These are phyloP conservation scores for Platichthys stellatus DNA, from an alignment of 2,113 vertebrate species.

Conservation along the genomic window DNA sequence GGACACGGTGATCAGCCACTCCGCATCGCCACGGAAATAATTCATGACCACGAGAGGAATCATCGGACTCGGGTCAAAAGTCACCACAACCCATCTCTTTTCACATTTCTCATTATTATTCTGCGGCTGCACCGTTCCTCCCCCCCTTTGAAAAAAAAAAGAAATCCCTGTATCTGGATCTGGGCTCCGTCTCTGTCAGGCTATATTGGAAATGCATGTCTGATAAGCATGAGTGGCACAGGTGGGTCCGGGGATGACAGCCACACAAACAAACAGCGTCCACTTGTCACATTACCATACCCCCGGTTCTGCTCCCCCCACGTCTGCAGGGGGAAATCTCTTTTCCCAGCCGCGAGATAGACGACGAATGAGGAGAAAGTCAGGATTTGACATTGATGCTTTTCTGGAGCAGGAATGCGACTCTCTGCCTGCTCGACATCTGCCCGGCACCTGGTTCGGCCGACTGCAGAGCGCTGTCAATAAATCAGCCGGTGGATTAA, in stretches of 20 bases:
- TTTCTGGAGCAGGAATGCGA: constrained; percentile 47
- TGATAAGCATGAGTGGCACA: constrained; percentile 67
- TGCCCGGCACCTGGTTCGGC: constrained; percentile 72
- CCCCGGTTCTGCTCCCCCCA: constrained; percentile 31
- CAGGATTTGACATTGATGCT: constrained; percentile 49
- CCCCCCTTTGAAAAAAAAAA: neutral
- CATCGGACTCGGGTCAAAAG: constrained; percentile 56
- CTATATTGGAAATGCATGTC: constrained; percentile 24
- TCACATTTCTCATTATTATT: constrained; percentile 45
- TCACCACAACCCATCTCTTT: constrained; percentile 61
- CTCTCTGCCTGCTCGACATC: constrained; percentile 58
- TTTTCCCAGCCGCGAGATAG: constrained; percentile 7
- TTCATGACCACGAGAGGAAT: constrained; percentile 51
- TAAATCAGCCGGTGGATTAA: constrained; percentile 72
- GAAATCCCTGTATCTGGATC: constrained; percentile 35
- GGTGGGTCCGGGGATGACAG: constrained; percentile 61
- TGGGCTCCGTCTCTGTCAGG: constrained; percentile 28
- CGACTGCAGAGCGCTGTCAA: constrained; percentile 11
- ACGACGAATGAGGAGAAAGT: constrained; percentile 16
- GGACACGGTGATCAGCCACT: constrained; percentile 10
- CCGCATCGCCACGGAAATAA: constrained; percentile 50
- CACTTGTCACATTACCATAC: constrained; percentile 62
- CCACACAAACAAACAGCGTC: constrained; percentile 36
- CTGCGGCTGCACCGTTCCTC: constrained; percentile 1
- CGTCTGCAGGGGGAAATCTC: constrained; percentile 27